A percentile compares a stretch with the other conserved stretches of the same genome.
Conservation (phyloP, 2,797 vertebrate genomes). For the Dallia pectoralis region DNA sequence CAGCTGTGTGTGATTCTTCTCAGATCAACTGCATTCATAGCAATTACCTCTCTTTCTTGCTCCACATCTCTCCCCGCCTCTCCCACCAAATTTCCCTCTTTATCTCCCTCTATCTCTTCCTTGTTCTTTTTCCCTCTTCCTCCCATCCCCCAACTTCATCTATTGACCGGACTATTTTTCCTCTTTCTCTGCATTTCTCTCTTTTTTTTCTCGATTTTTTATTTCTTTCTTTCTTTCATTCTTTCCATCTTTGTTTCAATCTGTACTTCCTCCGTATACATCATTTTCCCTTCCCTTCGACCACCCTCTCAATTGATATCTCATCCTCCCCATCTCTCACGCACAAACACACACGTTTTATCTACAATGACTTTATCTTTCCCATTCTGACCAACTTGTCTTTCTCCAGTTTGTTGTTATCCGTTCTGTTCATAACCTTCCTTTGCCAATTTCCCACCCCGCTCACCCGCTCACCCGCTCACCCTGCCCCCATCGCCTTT, state of each 20-base stretch:
- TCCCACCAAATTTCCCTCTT: slow-evolving; percentile 6
- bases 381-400: background rate
- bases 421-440: background rate
- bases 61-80: background rate
- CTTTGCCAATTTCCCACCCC: slow-evolving; percentile 12
- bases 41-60: slow-evolving; percentile 52
- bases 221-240: background rate
- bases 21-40: slow-evolving; percentile 59
- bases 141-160: slow-evolving; percentile 3
- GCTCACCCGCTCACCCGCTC: background rate
- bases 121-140: slow-evolving; percentile 3
- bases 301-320: slow-evolving; percentile 17
- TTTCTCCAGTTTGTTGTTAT: background rate
- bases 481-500: background rate
- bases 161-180: too few relatives aligned
- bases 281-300: slow-evolving; percentile 11
- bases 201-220: background rate
- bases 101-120: background rate
- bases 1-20: slow-evolving; percentile 67
- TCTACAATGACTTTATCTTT: background rate
- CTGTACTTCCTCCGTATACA: background rate
- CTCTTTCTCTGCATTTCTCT: too few relatives aligned
- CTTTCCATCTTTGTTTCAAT: slow-evolving; percentile 10
- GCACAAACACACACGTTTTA: background rate
- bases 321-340: background rate